Percentiles rank a stretch among this genome's conserved stretches.
These are phyloP conservation scores for Amiota minor DNA, from an alignment of 2,888 invertebrate genomes.

Conservation along the genomic window DNA sequence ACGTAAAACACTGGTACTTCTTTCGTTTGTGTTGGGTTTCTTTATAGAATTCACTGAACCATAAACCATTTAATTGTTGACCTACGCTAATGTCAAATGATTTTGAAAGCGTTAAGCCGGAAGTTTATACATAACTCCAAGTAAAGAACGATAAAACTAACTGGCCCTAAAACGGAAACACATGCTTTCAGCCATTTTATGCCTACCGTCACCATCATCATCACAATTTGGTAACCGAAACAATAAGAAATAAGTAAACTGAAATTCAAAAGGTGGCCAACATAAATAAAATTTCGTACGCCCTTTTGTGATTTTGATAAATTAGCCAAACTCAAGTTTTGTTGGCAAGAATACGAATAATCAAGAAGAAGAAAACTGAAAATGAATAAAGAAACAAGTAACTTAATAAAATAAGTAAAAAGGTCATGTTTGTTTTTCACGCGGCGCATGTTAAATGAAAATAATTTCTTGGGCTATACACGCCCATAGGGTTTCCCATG, in stretches of 20 bases:
- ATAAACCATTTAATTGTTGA: no score
- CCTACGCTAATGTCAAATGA: no score
- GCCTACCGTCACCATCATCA: slow-evolving; percentile 48
- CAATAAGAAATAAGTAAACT: slow-evolving; percentile 60
- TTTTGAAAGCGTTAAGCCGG: no score
- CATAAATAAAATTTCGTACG: slow-evolving; percentile 19
- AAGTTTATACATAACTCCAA: neutral
- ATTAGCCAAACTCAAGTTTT: slow-evolving; percentile 56
- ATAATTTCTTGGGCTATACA: slow-evolving; percentile 55
- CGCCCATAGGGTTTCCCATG: neutral
- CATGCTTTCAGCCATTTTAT: slow-evolving; percentile 42
- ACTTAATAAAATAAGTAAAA: neutral
- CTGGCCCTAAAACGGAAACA: slow-evolving; percentile 40
- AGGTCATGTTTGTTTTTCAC: slow-evolving; percentile 54
- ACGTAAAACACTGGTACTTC: no score
- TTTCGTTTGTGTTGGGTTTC: no score
- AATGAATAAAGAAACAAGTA: slow-evolving; percentile 7
- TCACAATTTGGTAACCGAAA: slow-evolving; percentile 51
- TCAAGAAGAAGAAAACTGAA: neutral
- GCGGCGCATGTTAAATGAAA: slow-evolving; percentile 67
- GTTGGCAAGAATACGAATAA: slow-evolving; percentile 34
- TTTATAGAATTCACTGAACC: no score
- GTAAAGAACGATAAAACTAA: neutral
- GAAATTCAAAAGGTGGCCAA: slow-evolving; percentile 57
- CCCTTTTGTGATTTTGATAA: slow-evolving; percentile 50